phyloP scores from a whole-genome alignment of 2,797 vertebrate species.

The Silurus lanzhouensis region DNA sequence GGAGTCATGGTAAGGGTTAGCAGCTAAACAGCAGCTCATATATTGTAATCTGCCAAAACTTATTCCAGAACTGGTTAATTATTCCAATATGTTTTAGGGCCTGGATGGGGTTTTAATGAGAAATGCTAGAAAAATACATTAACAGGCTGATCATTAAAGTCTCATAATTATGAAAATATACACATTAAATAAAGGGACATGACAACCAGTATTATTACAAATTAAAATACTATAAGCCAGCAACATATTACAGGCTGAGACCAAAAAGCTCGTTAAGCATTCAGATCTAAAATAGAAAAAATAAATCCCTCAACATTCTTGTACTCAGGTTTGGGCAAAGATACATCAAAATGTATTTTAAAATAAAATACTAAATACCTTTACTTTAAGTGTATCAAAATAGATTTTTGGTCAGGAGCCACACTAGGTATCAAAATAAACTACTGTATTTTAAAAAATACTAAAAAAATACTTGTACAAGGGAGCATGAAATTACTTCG shows the following conservation, averaged over 20 bases:
- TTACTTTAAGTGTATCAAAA: no score
- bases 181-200: conserved; percentile 46
- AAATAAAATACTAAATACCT: no score
- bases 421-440: no score
- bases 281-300: neutral
- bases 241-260: conserved; percentile 18
- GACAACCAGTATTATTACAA: conserved; percentile 39
- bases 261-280: conserved; percentile 7
- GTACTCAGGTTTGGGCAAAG: neutral
- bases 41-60: conserved; percentile 52
- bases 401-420: no score
- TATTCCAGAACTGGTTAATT: conserved; percentile 47
- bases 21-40: conserved; percentile 13
- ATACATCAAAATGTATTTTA: no score
- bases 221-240: neutral
- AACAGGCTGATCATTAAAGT: conserved; percentile 45
- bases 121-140: conserved; percentile 52
- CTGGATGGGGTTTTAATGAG: conserved; percentile 51
- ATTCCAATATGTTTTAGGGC: conserved; percentile 40
- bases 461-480: no score
- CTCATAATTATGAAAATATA: conserved; percentile 52
- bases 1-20: conserved; percentile 33
- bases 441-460: no score
- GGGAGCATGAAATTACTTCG: no score
- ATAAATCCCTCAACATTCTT: neutral